Percentiles rank a stretch among this genome's conserved stretches.
Evolutionary conservation across 2,888 invertebrate genomes (phyloP).

Genomic region (Agriopis aurantiaria): DNA sequence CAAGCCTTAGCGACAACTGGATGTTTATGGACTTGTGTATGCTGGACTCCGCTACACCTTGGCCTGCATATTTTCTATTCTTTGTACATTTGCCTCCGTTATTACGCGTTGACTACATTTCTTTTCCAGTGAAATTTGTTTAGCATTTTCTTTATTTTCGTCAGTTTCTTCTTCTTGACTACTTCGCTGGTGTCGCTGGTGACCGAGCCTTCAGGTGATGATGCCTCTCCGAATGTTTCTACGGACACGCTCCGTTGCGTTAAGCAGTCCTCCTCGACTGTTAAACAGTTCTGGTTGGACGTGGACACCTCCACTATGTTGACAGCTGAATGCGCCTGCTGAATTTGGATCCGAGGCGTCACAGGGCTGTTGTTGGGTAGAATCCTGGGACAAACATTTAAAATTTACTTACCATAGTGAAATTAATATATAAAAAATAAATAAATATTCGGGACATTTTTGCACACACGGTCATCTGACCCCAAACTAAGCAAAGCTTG

Average conservation of each 20-base stretch:
- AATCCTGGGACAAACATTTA: constrained; percentile 10
- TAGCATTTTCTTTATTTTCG: constrained; percentile 32
- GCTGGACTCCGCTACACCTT: too few species aligned
- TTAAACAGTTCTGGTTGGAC: constrained; percentile 2
- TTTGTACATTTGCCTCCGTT: not conserved
- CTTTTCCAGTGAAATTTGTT: constrained; percentile 36
- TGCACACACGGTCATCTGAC: too few species aligned
- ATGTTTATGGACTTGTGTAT: too few species aligned
- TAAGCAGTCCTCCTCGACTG: constrained; percentile 16
- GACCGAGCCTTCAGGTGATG: constrained; percentile 26
- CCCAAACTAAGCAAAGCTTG: too few species aligned
- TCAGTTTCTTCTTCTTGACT: constrained; percentile 35
- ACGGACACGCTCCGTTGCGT: constrained; percentile 17
- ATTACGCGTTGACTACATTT: not conserved
- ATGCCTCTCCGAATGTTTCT: not conserved
- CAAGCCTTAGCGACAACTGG: too few species aligned
- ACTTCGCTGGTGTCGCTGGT: constrained; percentile 33
- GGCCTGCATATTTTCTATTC: not conserved
- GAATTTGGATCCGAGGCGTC: constrained; percentile 3
- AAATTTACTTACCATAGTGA: not conserved
- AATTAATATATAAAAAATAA: too few species aligned
- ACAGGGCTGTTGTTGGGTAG: constrained; percentile 20
- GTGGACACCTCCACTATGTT: constrained; percentile 57
- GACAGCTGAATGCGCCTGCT: constrained; percentile 50
- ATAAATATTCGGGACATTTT: too few species aligned